phyloP scores from a whole-genome alignment of 1,140 invertebrate genomes.

The Trichoplusia ni region DNA sequence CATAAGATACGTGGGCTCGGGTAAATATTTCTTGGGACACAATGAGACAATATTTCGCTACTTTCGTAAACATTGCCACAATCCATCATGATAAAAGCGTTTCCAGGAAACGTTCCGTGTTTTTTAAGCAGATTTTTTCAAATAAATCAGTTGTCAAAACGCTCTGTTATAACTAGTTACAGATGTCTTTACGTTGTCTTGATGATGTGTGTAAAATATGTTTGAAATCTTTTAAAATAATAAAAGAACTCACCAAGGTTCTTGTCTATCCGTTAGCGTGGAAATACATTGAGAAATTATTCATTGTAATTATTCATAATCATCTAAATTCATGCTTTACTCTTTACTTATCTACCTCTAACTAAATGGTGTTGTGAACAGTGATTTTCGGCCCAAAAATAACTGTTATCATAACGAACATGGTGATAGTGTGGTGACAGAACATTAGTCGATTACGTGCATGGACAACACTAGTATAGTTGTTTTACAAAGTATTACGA shows the following conservation, averaged over 20 bases:
- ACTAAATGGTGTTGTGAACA: constrained; percentile 17
- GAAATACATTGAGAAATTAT: constrained; percentile 50
- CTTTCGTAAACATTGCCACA: constrained; percentile 4
- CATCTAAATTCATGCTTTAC: constrained; percentile 31
- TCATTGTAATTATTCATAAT: constrained; percentile 18
- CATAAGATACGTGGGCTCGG: constrained; percentile 8
- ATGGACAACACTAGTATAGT: background rate
- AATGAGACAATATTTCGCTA: background rate
- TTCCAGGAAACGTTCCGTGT: too few species aligned
- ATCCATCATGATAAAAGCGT: constrained; percentile 12
- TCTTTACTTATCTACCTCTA: constrained; percentile 24
- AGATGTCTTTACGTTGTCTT: background rate
- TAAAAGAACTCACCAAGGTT: constrained; percentile 68
- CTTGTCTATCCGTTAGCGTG: constrained; percentile 73
- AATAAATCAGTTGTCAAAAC: too few species aligned
- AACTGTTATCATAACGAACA: background rate
- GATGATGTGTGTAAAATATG: background rate
- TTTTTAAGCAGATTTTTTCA: too few species aligned
- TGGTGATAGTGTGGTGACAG: constrained; percentile 3
- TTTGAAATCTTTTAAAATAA: constrained; percentile 10
- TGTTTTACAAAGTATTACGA: background rate
- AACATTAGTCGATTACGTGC: constrained; percentile 7
- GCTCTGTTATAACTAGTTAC: too few species aligned
- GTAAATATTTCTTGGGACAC: background rate
- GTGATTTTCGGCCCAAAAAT: background rate